Evolutionary conservation across 2,113 vertebrate species (phyloP).

Genomic region (Microtus pennsylvanicus): DNA sequence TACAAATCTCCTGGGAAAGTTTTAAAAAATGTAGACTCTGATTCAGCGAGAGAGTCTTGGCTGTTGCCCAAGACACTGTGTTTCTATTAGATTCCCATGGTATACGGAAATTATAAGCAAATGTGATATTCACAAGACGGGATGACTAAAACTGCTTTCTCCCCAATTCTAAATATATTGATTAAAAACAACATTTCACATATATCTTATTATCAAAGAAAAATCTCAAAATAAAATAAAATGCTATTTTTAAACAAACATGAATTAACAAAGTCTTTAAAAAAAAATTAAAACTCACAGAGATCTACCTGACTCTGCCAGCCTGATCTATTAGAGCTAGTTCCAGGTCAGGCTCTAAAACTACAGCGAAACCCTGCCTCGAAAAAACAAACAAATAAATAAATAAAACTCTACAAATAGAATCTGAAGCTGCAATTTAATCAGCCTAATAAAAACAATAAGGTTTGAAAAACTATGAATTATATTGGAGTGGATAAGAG

Average conservation of each 20-base stretch:
- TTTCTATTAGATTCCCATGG: slow-evolving; percentile 12
- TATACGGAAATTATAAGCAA: neutral
- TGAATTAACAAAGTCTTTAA: neutral
- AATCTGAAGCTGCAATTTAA: neutral
- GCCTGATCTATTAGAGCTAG: no score
- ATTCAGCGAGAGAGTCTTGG: neutral
- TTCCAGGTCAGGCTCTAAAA: no score
- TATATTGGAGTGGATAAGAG: slow-evolving; percentile 7
- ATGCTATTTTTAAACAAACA: neutral
- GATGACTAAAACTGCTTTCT: neutral
- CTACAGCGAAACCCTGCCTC: no score
- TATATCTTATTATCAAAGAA: slow-evolving; percentile 30
- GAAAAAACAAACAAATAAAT: no score
- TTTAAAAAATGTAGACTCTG: slow-evolving; percentile 57
- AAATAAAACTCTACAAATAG: neutral
- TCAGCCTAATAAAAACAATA: neutral
- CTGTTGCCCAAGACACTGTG: neutral
- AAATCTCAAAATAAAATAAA: neutral
- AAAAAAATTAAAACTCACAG: slow-evolving; percentile 26
- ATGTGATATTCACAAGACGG: neutral
- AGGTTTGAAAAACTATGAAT: neutral
- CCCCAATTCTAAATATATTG: neutral
- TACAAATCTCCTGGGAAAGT: slow-evolving; percentile 44
- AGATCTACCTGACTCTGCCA: no score
- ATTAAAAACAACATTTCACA: slow-evolving; percentile 28